Conservation (phyloP, 2,888 invertebrate species). For the Mechanitis messenoides region DNA sequence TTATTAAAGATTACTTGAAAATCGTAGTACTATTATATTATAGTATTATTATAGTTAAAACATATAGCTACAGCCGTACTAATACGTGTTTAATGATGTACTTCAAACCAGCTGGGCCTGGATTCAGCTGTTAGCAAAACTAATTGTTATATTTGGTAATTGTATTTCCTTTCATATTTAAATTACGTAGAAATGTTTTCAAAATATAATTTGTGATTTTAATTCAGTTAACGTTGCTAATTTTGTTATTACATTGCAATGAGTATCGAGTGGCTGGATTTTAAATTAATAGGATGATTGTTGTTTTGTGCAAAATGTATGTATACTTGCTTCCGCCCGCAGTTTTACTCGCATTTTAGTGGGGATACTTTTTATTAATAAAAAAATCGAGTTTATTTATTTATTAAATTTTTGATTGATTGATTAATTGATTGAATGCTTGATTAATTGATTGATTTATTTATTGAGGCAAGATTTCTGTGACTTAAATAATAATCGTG, state of each 20-base stretch:
- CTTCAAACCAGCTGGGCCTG: conserved; percentile 40
- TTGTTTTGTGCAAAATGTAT: no score
- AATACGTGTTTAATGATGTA: conserved; percentile 47
- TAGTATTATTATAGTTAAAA: conserved; percentile 26
- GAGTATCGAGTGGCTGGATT: neutral
- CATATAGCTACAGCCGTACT: conserved; percentile 46
- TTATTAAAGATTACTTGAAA: no score
- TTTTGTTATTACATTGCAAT: neutral
- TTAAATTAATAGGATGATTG: no score
- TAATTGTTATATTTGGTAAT: conserved; percentile 45
- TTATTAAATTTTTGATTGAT: no score
- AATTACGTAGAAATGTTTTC: conserved; percentile 2
- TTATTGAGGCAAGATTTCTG: no score
- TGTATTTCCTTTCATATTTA: conserved; percentile 39
- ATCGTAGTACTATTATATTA: neutral
- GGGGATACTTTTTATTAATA: no score
- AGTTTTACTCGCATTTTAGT: no score
- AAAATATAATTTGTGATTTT: neutral
- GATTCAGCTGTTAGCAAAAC: conserved; percentile 39
- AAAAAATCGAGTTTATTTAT: no score
- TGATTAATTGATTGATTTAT: no score
- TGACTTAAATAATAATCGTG: no score
- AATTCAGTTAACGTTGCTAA: neutral
- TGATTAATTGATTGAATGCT: no score
- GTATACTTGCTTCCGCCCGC: no score